A percentile compares a stretch with the other conserved stretches of the same genome.
phyloP scores from a whole-genome alignment of 2,888 invertebrate genomes.

The Altica lythri region DNA sequence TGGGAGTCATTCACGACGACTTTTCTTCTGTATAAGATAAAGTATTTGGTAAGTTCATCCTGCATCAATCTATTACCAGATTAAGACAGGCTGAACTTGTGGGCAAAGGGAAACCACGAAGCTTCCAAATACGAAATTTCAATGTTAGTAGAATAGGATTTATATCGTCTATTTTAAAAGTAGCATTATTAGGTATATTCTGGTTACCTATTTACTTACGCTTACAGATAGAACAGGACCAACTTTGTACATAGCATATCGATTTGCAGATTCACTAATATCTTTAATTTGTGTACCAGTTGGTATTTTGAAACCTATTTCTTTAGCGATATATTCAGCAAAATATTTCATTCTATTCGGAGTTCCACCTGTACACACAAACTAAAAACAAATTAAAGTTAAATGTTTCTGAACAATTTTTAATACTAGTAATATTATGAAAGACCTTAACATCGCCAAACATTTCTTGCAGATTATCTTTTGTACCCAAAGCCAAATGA shows the following conservation, averaged over 20 bases:
- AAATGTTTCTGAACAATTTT: background rate
- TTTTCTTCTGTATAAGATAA: no score
- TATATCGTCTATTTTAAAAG: no score
- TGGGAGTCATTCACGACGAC: no score
- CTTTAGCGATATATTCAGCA: conserved; percentile 86
- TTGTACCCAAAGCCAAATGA: conserved; percentile 89
- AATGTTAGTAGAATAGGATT: no score
- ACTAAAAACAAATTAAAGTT: conserved; percentile 63
- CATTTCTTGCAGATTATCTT: conserved; percentile 89
- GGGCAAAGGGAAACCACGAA: no score
- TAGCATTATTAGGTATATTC: no score
- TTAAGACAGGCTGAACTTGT: no score
- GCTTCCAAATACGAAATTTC: no score
- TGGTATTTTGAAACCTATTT: conserved; percentile 87
- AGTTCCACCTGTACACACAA: conserved; percentile 96
- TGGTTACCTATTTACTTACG: conserved; percentile 64
- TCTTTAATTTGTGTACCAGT: conserved; percentile 86
- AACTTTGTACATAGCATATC: conserved; percentile 96
- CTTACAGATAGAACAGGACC: conserved; percentile 86
- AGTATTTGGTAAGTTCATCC: no score
- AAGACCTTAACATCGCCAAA: conserved; percentile 91
- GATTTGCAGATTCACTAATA: conserved; percentile 87
- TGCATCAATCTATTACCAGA: no score
- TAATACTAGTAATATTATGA: background rate
- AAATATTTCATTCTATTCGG: conserved; percentile 93